phyloP scores from a whole-genome alignment of 2,113 vertebrate genomes.

The Sylvietta virens region DNA sequence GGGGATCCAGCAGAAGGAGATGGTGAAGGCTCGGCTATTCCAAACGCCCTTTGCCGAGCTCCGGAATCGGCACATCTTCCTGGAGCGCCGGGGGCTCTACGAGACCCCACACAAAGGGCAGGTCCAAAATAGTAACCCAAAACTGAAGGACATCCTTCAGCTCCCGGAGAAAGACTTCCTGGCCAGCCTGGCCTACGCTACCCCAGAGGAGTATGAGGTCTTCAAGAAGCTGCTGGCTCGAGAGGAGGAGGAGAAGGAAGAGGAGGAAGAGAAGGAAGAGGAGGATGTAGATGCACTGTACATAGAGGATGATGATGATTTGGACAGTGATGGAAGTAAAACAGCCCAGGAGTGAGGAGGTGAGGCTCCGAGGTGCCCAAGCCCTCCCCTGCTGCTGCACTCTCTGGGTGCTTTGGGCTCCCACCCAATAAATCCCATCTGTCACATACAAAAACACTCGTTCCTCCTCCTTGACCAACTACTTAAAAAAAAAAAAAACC shows the following conservation, averaged over 20 bases:
- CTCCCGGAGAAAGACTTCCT: slow-evolving; percentile 75
- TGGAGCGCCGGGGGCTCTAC: slow-evolving; percentile 89
- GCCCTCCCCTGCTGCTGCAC: too few species aligned
- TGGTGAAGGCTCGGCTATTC: slow-evolving; percentile 79
- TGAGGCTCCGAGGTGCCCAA: rapidly evolving
- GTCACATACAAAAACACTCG: rapidly evolving
- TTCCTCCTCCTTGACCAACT: background rate
- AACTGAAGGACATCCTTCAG: slow-evolving; percentile 75
- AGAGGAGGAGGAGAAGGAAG: slow-evolving; percentile 71
- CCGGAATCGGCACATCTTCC: slow-evolving; percentile 80
- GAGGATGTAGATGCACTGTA: background rate
- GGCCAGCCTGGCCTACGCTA: slow-evolving; percentile 68
- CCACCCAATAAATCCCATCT: background rate
- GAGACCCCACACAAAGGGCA: slow-evolving; percentile 88
- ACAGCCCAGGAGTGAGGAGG: rapidly evolving
- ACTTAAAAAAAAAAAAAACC: rapidly evolving
- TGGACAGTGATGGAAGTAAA: background rate
- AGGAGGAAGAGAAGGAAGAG: slow-evolving; percentile 22
- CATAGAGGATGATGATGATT: background rate
- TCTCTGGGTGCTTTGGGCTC: too few species aligned
- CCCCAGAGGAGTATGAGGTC: slow-evolving; percentile 81
- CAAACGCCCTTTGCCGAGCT: slow-evolving; percentile 74
- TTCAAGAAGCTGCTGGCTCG: slow-evolving; percentile 83
- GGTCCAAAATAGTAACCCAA: slow-evolving; percentile 79
- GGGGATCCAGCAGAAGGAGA: slow-evolving; percentile 83